Percentiles rank a stretch among this genome's conserved stretches.
phyloP scores from a whole-genome alignment of 2,113 vertebrate genomes.

The Progne subis region DNA sequence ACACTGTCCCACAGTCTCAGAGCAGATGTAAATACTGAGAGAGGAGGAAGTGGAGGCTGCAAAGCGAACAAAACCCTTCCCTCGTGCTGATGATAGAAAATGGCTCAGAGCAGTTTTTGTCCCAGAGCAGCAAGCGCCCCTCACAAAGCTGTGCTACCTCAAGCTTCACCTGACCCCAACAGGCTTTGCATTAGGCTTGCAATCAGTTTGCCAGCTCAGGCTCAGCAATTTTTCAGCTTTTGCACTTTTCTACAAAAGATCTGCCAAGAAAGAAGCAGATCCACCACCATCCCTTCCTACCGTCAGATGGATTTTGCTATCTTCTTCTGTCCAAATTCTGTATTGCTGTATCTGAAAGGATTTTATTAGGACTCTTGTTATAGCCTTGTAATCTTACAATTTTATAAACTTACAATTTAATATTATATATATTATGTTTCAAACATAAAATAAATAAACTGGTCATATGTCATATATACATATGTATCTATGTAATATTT shows the following conservation, averaged over 20 bases:
- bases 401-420: not conserved
- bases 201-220: not conserved
- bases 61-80: constrained; percentile 25
- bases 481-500: not conserved
- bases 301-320: not conserved
- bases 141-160: not conserved
- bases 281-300: not conserved
- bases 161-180: not conserved
- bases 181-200: not conserved
- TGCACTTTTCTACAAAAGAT: not conserved
- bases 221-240: not conserved
- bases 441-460: not conserved
- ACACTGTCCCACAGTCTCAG: constrained; percentile 8
- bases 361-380: not conserved
- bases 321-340: not conserved
- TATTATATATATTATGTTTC: not conserved
- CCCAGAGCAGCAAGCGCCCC: not conserved
- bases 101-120: not conserved
- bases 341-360: not conserved
- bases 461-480: not conserved
- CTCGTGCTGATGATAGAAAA: not conserved
- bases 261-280: not conserved
- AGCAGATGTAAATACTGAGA: constrained; percentile 9
- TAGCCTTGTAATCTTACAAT: not conserved
- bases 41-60: not conserved